Percentiles rank a stretch among this genome's conserved stretches.
These are phyloP conservation scores for Chrysomallon squamiferum DNA, from an alignment of 1,140 invertebrate genomes.

Conservation along the genomic window DNA sequence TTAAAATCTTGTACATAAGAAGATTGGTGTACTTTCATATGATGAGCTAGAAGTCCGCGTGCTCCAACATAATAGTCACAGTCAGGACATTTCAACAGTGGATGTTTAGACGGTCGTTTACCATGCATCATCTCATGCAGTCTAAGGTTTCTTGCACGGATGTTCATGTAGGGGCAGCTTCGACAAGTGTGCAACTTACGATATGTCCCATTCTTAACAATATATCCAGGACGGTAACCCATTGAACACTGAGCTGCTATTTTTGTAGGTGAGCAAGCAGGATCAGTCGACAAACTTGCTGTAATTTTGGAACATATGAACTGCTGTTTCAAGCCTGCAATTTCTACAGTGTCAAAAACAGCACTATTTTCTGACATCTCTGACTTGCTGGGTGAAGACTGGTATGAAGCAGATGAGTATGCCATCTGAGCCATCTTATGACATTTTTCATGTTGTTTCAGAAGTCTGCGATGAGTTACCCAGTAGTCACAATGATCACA, in stretches of 20 bases:
- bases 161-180: constrained; percentile 84
- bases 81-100: constrained; percentile 77
- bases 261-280: constrained; percentile 50
- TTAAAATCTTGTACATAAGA: constrained; percentile 32
- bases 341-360: constrained; percentile 53
- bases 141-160: constrained; percentile 73
- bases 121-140: constrained; percentile 87
- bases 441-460: constrained; percentile 79
- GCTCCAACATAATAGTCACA: constrained; percentile 85
- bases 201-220: constrained; percentile 69
- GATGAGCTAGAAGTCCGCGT: constrained; percentile 77
- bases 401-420: constrained; percentile 3
- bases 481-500: constrained; percentile 83
- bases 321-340: constrained; percentile 56
- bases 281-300: constrained; percentile 46
- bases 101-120: constrained; percentile 61
- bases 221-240: constrained; percentile 43
- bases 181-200: constrained; percentile 86
- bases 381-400: constrained; percentile 52
- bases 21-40: constrained; percentile 76
- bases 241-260: constrained; percentile 43
- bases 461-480: constrained; percentile 78
- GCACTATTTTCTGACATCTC: constrained; percentile 43
- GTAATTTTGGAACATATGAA: constrained; percentile 56
- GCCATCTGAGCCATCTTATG: constrained; percentile 65